phyloP scores from a whole-genome alignment of 2,797 vertebrate species.

The Chrysolophus pictus region DNA sequence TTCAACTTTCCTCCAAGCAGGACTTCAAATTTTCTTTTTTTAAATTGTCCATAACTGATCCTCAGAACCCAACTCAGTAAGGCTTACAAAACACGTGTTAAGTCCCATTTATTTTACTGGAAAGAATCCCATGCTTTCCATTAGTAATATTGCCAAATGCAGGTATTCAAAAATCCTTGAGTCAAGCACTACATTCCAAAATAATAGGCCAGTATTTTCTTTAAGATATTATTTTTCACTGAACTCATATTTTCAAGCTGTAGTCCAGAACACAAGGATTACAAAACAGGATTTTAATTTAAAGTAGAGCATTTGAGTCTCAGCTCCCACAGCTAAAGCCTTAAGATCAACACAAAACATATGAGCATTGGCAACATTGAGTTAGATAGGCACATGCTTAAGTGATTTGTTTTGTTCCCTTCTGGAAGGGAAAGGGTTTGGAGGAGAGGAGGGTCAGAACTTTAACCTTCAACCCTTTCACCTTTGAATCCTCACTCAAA shows the following conservation, averaged over 20 bases:
- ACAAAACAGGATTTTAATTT: neutral
- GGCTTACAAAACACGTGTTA: neutral
- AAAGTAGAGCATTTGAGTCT: neutral
- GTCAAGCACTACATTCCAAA: neutral
- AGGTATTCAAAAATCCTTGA: neutral
- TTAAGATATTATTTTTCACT: neutral
- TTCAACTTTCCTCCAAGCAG: neutral
- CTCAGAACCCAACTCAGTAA: neutral
- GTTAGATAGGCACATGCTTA: slow-evolving; percentile 46
- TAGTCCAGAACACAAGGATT: neutral
- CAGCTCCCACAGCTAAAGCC: slow-evolving; percentile 10
- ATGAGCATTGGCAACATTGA: slow-evolving; percentile 28
- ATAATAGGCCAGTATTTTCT: neutral
- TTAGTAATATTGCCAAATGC: neutral
- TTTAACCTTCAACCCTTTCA: slow-evolving; percentile 69
- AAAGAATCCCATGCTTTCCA: neutral
- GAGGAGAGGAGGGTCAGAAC: slow-evolving; percentile 52
- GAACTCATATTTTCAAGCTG: neutral
- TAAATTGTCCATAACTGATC: neutral
- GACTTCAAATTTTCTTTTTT: neutral
- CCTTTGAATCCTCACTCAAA: slow-evolving; percentile 67
- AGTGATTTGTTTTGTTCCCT: slow-evolving; percentile 55
- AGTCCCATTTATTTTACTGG: neutral
- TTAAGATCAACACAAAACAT: slow-evolving; percentile 43
- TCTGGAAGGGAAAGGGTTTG: slow-evolving; percentile 27